Evolutionary conservation across 2,797 vertebrate genomes (phyloP).

Genomic region (Netta rufina): DNA sequence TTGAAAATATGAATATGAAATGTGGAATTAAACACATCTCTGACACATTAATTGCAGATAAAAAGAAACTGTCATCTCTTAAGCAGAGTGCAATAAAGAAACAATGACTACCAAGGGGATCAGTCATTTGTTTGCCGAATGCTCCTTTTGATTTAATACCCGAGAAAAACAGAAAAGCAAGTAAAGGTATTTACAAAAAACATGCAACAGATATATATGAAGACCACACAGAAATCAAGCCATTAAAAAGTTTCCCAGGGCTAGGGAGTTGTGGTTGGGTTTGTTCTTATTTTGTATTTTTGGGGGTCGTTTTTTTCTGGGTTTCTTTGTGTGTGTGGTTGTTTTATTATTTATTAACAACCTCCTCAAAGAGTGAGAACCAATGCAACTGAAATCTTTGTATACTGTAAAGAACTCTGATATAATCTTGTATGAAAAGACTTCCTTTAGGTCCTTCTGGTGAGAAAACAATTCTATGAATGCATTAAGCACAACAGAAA

Average conservation of each 20-base stretch:
- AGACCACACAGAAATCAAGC: neutral
- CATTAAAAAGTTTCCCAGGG: neutral
- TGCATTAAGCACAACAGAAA: neutral
- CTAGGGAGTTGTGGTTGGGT: neutral
- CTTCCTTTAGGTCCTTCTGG: neutral
- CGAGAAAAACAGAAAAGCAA: neutral
- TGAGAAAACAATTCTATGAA: neutral
- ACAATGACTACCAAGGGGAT: neutral
- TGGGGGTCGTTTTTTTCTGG: too few species aligned
- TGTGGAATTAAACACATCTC: neutral
- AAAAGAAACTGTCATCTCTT: slow-evolving; percentile 33
- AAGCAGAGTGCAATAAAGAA: neutral
- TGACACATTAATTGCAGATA: slow-evolving; percentile 51
- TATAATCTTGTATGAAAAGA: neutral
- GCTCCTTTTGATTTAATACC: neutral
- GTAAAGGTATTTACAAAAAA: neutral
- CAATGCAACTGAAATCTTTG: neutral
- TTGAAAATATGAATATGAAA: slow-evolving; percentile 56
- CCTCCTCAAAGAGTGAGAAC: neutral
- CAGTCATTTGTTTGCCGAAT: slow-evolving; percentile 12
- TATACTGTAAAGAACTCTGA: neutral
- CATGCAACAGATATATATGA: neutral
- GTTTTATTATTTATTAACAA: neutral
- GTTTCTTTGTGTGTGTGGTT: neutral
- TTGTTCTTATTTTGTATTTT: neutral